These are phyloP conservation scores for Ormyrus thymus DNA, from an alignment of 2,888 invertebrate species.

Conservation along the genomic window DNA sequence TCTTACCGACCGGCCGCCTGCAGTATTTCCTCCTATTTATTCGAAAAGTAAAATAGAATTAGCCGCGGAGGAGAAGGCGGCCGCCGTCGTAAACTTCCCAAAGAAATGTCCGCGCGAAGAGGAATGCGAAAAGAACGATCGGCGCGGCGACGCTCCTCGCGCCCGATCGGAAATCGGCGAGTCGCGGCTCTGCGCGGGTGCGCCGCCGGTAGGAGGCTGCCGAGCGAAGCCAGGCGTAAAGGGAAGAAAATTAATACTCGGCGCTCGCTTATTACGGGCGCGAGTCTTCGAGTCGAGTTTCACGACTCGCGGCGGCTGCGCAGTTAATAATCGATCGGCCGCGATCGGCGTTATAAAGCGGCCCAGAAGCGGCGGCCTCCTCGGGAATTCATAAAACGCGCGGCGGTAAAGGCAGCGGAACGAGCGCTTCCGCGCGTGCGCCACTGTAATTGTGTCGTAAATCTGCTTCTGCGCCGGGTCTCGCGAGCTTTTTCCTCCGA, in stretches of 20 bases:
- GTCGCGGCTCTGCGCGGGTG: background rate
- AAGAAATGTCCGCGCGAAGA: background rate
- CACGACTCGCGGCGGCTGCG: slow-evolving; percentile 18
- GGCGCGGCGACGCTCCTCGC: background rate
- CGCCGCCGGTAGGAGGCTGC: no score
- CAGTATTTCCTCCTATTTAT: slow-evolving; percentile 14
- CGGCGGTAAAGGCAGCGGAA: slow-evolving; percentile 40
- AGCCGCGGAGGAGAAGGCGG: background rate
- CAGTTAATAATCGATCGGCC: slow-evolving; percentile 45
- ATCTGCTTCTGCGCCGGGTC: slow-evolving; percentile 18
- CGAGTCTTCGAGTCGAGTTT: slow-evolving; percentile 38
- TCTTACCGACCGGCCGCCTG: background rate
- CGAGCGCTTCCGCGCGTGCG: slow-evolving; percentile 47
- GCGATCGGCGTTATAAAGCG: slow-evolving; percentile 17
- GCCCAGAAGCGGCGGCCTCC: slow-evolving; percentile 2
- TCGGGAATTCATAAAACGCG: slow-evolving; percentile 49
- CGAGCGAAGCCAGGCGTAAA: background rate
- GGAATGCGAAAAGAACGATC: background rate
- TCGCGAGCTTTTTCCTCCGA: slow-evolving; percentile 26
- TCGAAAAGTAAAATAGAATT: background rate
- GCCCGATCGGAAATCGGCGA: slow-evolving; percentile 20
- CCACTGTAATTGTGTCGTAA: slow-evolving; percentile 45
- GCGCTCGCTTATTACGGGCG: slow-evolving; percentile 39
- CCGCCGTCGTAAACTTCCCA: background rate
- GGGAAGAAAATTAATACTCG: slow-evolving; percentile 43